Evolutionary conservation across 2,797 vertebrate genomes (phyloP), one percentile per base, ranked within the genome.

Genomic region (Hyperoplus lanceolatus): DNA sequence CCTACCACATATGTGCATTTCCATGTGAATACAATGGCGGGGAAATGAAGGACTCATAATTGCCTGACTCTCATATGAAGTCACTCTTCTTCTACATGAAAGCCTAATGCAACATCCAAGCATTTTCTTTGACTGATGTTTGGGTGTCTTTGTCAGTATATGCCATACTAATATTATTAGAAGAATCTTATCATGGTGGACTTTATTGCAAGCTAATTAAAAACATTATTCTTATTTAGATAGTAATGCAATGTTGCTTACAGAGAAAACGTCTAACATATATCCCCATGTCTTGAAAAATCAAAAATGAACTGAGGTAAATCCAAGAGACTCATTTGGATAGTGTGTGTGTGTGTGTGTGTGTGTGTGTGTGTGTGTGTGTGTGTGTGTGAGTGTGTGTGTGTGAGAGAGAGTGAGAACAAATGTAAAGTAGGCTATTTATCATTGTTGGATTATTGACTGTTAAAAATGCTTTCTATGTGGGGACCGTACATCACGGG

Each of bases 31-130:
- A 69, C 43, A 65, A 75, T 63, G n/a, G 42, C 48, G 48, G 70
- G 66, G 16, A 62, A 68, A 73, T 67, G 7, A 43, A 58, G 48
- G 0, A 18, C 50, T 70, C 42, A 51, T 59, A 66, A 51, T 48
- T 1, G 43, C 5, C 29, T 15, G 21, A 60, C 5, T 61, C 49
- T 61, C 21, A 13, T 29, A 29, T 45, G 10, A 48, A 63, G 43
- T 62, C 3, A 59, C 11, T 6, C 36, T 56, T 42, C 8, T 38
- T 36, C 36, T 18, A 13, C 56, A 41, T 51, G 49, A 45, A 29
- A 45, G 36, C 42, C 12, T 49, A 41, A 53, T 60, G 38, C 9
- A 54, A 48, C 8, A 36, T 51, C 41, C 9, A 12, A 6, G 8
- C 38, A 16, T 9, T 46, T 15, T 1, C 11, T 56, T 56, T 67